Evolutionary conservation across 35 echinoderm and acorn worm genomes (phyloP).

Genomic region (Ophiothrix spiculata): DNA sequence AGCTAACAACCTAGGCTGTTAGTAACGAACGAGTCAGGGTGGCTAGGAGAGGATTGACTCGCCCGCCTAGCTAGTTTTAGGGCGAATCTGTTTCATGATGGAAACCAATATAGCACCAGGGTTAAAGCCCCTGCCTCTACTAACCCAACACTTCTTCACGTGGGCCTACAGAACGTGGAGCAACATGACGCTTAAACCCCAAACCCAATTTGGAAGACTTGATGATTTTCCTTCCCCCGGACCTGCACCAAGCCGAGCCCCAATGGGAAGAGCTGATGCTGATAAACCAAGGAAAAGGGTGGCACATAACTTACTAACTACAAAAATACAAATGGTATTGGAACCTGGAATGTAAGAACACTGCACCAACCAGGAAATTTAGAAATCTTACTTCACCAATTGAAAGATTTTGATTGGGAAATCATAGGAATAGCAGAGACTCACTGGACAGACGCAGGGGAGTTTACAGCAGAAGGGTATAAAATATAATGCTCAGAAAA

Average conservation of each 20-base stretch:
- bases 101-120: slow-evolving; percentile 23
- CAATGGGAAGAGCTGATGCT: slow-evolving; percentile 5
- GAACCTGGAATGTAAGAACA: slow-evolving; percentile 47
- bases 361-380: slow-evolving; percentile 19
- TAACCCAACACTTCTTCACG: neutral
- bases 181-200: slow-evolving; percentile 13
- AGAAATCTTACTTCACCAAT: slow-evolving; percentile 11
- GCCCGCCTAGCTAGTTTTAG: neutral
- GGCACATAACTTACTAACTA: slow-evolving; percentile 8
- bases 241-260: slow-evolving; percentile 27
- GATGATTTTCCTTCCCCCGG: neutral
- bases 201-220: slow-evolving; percentile 1
- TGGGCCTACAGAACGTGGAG: neutral
- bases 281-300: slow-evolving; percentile 1
- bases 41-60: slow-evolving; percentile 13
- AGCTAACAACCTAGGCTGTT: neutral
- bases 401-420: slow-evolving; percentile 47
- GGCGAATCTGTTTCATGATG: neutral
- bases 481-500: slow-evolving; percentile 38
- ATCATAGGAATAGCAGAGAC: slow-evolving; percentile 41
- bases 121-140: slow-evolving; percentile 30
- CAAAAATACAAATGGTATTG: slow-evolving; percentile 13
- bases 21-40: too few species aligned
- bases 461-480: slow-evolving; percentile 25
- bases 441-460: slow-evolving; percentile 40